These are phyloP conservation scores for Threskiornis aethiopicus DNA, from an alignment of 2,797 vertebrate species.

Conservation along the genomic window DNA sequence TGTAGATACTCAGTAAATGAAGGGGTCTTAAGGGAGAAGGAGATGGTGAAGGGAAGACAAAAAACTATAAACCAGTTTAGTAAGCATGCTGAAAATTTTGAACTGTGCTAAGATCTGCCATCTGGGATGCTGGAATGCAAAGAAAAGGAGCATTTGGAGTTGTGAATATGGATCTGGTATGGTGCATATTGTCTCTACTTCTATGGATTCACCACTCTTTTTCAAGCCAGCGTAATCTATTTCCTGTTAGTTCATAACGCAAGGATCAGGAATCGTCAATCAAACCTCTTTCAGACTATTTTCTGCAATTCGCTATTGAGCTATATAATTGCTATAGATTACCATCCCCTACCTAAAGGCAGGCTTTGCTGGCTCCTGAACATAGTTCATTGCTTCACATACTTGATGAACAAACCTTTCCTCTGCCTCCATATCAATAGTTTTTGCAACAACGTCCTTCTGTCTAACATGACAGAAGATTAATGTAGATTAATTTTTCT, in stretches of 20 bases:
- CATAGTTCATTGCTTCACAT: neutral
- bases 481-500: neutral
- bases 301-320: neutral
- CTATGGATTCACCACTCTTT: neutral
- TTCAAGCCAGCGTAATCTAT: neutral
- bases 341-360: neutral
- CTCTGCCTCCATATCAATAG: neutral
- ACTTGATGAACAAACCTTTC: neutral
- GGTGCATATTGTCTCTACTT: conserved; percentile 16
- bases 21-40: neutral
- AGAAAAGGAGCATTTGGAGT: conserved; percentile 17
- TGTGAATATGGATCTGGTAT: neutral
- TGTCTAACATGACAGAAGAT: neutral
- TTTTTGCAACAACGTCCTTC: neutral
- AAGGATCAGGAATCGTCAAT: neutral
- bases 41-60: neutral
- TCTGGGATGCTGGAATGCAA: neutral
- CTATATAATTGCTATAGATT: neutral
- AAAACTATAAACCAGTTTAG: neutral
- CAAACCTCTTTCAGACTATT: neutral
- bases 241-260: neutral
- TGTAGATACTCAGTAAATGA: neutral
- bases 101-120: neutral
- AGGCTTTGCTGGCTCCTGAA: neutral
- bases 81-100: neutral